These are phyloP conservation scores for Hypanus sabinus DNA, from an alignment of 2,113 vertebrate genomes.

Conservation along the genomic window DNA sequence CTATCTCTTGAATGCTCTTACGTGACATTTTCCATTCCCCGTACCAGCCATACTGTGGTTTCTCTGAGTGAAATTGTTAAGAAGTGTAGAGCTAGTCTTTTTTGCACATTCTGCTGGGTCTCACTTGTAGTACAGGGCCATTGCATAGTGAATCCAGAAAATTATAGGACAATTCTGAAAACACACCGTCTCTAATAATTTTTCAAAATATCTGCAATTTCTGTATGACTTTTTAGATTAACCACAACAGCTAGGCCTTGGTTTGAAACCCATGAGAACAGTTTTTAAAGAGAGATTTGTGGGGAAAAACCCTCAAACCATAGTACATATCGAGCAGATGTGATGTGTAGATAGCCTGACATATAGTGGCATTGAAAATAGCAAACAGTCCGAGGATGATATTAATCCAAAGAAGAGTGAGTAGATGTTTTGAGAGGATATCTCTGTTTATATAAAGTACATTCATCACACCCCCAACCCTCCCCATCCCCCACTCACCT, in stretches of 20 bases:
- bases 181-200: not conserved
- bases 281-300: not conserved
- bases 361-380: not conserved
- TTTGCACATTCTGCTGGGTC: not conserved
- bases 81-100: not conserved
- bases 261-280: not conserved
- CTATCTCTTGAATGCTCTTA: not conserved
- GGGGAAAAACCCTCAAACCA: not conserved
- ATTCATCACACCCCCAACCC: not conserved
- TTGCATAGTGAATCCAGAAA: not conserved
- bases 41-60: conserved; percentile 23
- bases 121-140: not conserved
- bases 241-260: not conserved
- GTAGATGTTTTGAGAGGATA: not conserved
- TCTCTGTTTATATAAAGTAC: not conserved
- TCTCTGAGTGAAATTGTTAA: conserved; percentile 17
- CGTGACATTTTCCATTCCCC: conserved; percentile 6
- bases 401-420: not conserved
- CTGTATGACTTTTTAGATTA: not conserved
- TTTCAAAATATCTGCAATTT: not conserved
- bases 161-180: not conserved
- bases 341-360: not conserved
- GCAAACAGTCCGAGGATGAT: not conserved
- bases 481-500: too few relatives aligned
- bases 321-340: not conserved